phyloP scores from a whole-genome alignment of 2,113 vertebrate species.

The Melanotaenia duboulayi region DNA sequence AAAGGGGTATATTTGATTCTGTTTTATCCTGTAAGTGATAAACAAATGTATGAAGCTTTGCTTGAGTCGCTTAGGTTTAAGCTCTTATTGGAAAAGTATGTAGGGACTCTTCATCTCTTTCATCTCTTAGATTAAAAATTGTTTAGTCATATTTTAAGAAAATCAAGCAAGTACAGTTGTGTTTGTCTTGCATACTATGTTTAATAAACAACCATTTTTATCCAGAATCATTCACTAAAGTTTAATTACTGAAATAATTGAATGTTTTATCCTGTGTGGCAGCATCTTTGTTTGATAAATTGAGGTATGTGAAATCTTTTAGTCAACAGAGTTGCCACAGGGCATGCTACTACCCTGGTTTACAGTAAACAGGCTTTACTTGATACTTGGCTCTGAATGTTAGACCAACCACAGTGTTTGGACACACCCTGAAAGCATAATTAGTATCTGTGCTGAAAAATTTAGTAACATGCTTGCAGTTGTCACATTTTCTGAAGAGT shows the following conservation, averaged over 20 bases:
- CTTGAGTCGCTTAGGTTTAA: neutral
- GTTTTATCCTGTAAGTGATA: neutral
- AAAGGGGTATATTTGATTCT: neutral
- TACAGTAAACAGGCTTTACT: conserved; percentile 26
- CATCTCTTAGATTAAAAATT: neutral
- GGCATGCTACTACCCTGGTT: conserved; percentile 37
- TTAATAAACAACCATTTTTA: too few species aligned
- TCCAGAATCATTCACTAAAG: too few species aligned
- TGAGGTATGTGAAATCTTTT: conserved; percentile 23
- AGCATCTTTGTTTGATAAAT: too few species aligned
- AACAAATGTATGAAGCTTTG: neutral
- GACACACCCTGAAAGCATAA: conserved; percentile 18
- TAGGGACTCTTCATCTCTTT: neutral
- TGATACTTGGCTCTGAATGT: conserved; percentile 48
- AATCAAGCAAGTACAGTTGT: too few species aligned
- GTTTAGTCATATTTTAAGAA: neutral
- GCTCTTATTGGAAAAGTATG: neutral
- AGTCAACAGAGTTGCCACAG: conserved; percentile 23
- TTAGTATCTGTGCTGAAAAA: conserved; percentile 27
- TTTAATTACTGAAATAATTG: too few species aligned
- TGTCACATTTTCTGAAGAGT: conserved; percentile 10
- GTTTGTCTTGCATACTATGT: too few species aligned
- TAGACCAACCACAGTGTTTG: conserved; percentile 18
- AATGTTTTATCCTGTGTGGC: too few species aligned
- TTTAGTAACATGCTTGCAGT: conserved; percentile 15